Evolutionary conservation across 2,888 invertebrate genomes (phyloP).

Genomic region (Dolomedes plantarius): DNA sequence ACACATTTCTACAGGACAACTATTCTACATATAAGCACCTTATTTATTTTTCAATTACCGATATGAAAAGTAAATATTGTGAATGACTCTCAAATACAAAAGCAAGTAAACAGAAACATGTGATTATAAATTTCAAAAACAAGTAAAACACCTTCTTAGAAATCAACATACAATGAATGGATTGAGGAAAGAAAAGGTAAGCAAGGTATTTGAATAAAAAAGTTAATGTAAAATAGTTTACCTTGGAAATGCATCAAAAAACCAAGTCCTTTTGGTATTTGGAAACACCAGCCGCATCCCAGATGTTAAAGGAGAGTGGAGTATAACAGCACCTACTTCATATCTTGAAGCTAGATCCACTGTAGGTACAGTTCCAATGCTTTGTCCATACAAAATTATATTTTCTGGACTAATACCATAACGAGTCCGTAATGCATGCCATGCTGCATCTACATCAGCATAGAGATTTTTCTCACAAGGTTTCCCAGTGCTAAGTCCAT

Average conservation of each 20-base stretch:
- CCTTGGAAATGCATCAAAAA: constrained; percentile 99
- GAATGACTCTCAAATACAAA: too few species aligned
- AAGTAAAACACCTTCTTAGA: too few species aligned
- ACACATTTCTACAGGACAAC: too few species aligned
- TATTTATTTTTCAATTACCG: too few species aligned
- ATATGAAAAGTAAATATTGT: too few species aligned
- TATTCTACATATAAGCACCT: too few species aligned
- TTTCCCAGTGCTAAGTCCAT: constrained; percentile 95
- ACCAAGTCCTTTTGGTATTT: constrained; percentile 97
- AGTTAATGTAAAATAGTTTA: constrained; percentile 77
- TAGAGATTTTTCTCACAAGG: constrained; percentile 98
- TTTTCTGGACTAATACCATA: constrained; percentile 95
- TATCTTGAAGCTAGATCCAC: constrained; percentile 93
- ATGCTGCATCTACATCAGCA: constrained; percentile 98
- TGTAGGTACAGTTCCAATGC: constrained; percentile 98
- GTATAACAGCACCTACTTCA: constrained; percentile 92
- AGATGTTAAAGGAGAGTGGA: constrained; percentile 98
- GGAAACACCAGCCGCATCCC: constrained; percentile 99
- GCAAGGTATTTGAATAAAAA: too few species aligned
- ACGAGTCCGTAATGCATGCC: constrained; percentile 92
- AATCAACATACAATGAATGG: too few species aligned
- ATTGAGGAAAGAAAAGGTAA: too few species aligned
- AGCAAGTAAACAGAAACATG: too few species aligned
- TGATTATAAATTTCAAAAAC: too few species aligned
- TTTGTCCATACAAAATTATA: constrained; percentile 98